Evolutionary conservation across 2,888 invertebrate species (phyloP).

Genomic region (Nemoura dubitans): DNA sequence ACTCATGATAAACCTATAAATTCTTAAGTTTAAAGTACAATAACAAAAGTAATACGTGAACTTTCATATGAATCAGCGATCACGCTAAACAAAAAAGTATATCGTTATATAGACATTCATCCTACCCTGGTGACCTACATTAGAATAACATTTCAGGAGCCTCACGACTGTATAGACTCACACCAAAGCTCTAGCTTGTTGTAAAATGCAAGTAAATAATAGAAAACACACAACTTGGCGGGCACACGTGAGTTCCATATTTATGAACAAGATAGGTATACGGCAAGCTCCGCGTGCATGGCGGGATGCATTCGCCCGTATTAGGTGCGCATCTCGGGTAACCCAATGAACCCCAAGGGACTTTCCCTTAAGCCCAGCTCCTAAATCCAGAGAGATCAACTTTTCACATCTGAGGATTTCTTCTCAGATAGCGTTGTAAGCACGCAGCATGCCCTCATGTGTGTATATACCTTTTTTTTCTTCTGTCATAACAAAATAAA

Average conservation of each 20-base stretch:
- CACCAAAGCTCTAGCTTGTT: background rate
- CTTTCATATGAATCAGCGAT: too few relatives aligned
- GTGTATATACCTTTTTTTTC: background rate
- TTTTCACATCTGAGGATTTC: slow-evolving; percentile 18
- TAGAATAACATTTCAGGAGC: too few relatives aligned
- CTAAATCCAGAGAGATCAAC: slow-evolving; percentile 32
- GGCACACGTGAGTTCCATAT: background rate
- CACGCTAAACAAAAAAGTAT: too few relatives aligned
- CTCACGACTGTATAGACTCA: background rate
- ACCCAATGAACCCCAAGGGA: slow-evolving; percentile 18
- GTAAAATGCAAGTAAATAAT: slow-evolving; percentile 25
- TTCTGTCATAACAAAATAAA: slow-evolving; percentile 3
- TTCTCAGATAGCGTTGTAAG: background rate
- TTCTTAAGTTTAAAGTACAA: too few relatives aligned
- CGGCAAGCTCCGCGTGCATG: background rate
- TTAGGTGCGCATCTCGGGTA: background rate
- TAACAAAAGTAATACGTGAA: too few relatives aligned
- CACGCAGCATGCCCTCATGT: background rate
- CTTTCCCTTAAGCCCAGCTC: slow-evolving; percentile 1
- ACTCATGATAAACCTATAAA: too few relatives aligned
- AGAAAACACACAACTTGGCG: background rate
- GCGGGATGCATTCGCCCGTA: background rate
- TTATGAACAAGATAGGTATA: slow-evolving; percentile 15
- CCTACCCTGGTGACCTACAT: too few relatives aligned
- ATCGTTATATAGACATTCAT: too few relatives aligned